Evolutionary conservation across 2,888 invertebrate species (phyloP).

Genomic region (Amblyjoppa fuscipennis): DNA sequence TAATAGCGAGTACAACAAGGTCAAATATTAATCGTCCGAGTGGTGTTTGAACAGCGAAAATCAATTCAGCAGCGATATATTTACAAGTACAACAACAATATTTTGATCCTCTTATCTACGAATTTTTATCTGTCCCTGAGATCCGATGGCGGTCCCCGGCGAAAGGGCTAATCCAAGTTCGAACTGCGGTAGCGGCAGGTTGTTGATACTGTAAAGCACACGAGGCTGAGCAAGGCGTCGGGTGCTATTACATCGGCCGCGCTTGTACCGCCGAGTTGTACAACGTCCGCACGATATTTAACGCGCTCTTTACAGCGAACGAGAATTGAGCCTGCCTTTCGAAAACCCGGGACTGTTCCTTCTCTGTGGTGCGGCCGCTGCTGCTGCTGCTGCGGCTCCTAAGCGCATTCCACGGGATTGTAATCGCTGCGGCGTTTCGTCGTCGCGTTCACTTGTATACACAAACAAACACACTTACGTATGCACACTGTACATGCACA

Average conservation of each 20-base stretch:
- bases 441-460: constrained; percentile 12
- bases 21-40: neutral
- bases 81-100: neutral
- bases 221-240: neutral
- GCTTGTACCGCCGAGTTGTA: neutral
- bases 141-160: neutral
- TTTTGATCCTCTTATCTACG: neutral
- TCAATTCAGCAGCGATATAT: neutral
- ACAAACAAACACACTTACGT: neutral
- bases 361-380: neutral
- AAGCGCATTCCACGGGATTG: constrained; percentile 81
- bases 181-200: neutral
- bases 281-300: constrained; percentile 11
- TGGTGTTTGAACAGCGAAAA: neutral
- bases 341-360: constrained; percentile 47
- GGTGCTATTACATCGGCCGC: neutral
- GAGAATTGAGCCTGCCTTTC: constrained; percentile 55
- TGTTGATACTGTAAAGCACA: neutral
- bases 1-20: neutral
- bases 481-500: constrained; percentile 3
- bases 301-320: neutral
- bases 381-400: constrained; percentile 58
- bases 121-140: neutral
- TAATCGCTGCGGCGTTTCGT: constrained; percentile 74
- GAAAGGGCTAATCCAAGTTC: neutral